Evolutionary conservation across 2,888 invertebrate genomes (phyloP), one percentile per base, ranked within the genome.

Genomic region (Cerastis leucographa): DNA sequence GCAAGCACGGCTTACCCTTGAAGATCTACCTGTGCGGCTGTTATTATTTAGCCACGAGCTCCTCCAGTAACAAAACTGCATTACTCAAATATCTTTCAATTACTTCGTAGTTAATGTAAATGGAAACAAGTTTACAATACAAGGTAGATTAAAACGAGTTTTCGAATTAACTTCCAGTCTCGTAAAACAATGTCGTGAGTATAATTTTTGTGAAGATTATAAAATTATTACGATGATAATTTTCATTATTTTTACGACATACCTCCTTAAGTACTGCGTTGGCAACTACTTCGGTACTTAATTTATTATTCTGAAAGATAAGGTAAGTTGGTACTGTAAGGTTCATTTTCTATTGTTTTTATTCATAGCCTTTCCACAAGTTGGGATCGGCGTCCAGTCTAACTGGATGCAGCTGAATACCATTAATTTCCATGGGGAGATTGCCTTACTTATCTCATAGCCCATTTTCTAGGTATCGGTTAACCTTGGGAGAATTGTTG

Each of bases 1-100:
- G n/a, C n/a, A n/a, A n/a, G n/a, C n/a, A n/a, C n/a, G n/a, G n/a
- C n/a, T n/a, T n/a, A n/a, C n/a, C n/a, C n/a, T n/a, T n/a, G n/a
- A n/a, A n/a, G n/a, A n/a, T n/a, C n/a, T n/a, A n/a, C n/a, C n/a
- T n/a, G n/a, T n/a, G n/a, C n/a, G n/a, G n/a, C n/a, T n/a, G n/a
- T n/a, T n/a, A n/a, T n/a, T n/a, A n/a, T n/a, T n/a, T n/a, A n/a
- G n/a, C n/a, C n/a, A n/a, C n/a, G n/a, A n/a, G n/a, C n/a, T n/a
- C n/a, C n/a, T n/a, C n/a, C 29, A 62, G 54, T 62, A 51, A 66
- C 25, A 54, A 73, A 78, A 74, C 54, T 66, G 69, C 68, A 65
- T 65, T 44, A 61, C 25, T 59, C 59, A 66, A 76, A 76, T 81
- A 40, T 78, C 14, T 73, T 81, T 78, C 54, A 76, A 76, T 70